phyloP scores from a whole-genome alignment of 2,888 invertebrate genomes.

The Chrysodeixis includens region DNA sequence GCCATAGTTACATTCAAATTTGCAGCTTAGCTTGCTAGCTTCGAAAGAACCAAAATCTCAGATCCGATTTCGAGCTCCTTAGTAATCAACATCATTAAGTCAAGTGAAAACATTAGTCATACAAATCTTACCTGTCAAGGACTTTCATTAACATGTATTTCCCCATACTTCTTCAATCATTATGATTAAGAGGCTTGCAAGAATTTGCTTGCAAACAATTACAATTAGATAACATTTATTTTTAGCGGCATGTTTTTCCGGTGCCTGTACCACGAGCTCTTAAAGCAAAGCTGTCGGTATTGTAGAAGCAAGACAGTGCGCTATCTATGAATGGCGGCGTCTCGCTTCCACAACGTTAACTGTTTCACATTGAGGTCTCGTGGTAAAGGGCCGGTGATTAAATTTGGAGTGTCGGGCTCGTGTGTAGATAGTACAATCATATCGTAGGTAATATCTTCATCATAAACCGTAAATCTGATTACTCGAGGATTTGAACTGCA shows the following conservation, averaged over 20 bases:
- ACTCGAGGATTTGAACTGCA: not conserved
- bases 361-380: too few relatives aligned
- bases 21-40: too few relatives aligned
- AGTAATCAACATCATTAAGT: too few relatives aligned
- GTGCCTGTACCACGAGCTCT: too few relatives aligned
- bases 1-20: too few relatives aligned
- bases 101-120: not conserved
- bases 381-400: not conserved
- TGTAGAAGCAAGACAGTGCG: too few relatives aligned
- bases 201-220: not conserved
- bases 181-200: not conserved
- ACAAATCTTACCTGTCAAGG: too few relatives aligned
- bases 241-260: not conserved
- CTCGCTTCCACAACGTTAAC: too few relatives aligned
- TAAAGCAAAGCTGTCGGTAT: too few relatives aligned
- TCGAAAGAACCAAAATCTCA: too few relatives aligned
- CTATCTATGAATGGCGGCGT: too few relatives aligned
- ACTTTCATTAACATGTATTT: not conserved
- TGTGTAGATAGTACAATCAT: constrained; percentile 1
- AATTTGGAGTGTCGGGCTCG: not conserved
- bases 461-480: not conserved
- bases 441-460: not conserved
- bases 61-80: too few relatives aligned
- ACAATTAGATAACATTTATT: not conserved
- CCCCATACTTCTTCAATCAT: not conserved